Evolutionary conservation across 2,113 vertebrate genomes (phyloP).

Genomic region (Hoplias malabaricus): DNA sequence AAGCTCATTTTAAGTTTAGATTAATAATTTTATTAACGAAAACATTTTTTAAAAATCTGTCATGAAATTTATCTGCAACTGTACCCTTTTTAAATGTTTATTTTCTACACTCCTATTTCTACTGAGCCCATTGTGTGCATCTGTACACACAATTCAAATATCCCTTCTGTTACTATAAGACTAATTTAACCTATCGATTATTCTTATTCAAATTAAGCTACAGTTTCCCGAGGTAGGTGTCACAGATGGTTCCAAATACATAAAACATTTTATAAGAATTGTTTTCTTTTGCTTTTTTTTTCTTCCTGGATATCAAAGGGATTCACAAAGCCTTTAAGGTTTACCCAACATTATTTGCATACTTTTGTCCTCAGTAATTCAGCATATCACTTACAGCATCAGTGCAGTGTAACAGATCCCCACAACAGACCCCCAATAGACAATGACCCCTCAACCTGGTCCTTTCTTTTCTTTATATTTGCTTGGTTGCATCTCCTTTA

Average conservation of each 20-base stretch:
- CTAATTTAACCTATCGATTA: slow-evolving; percentile 90
- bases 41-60: too few species aligned
- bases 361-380: slow-evolving; percentile 38
- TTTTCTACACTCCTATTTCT: slow-evolving; percentile 2
- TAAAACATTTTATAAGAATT: background rate
- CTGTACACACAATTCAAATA: slow-evolving; percentile 52
- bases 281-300: slow-evolving; percentile 6
- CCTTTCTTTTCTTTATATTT: slow-evolving; percentile 10
- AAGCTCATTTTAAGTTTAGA: too few species aligned
- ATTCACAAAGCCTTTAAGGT: slow-evolving; percentile 27
- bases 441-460: slow-evolving; percentile 33
- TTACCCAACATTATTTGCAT: slow-evolving; percentile 39
- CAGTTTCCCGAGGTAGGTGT: slow-evolving; percentile 83
- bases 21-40: too few species aligned
- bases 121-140: background rate
- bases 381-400: slow-evolving; percentile 35
- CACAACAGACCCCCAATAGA: slow-evolving; percentile 55
- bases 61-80: background rate
- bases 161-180: slow-evolving; percentile 85
- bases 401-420: slow-evolving; percentile 7
- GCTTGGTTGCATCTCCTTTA: background rate
- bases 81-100: background rate
- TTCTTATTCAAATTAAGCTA: slow-evolving; percentile 89
- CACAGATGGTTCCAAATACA: slow-evolving; percentile 67
- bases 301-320: slow-evolving; percentile 16